phyloP scores from a whole-genome alignment of 2,113 vertebrate species.

The Pachypanchax playfairii region DNA sequence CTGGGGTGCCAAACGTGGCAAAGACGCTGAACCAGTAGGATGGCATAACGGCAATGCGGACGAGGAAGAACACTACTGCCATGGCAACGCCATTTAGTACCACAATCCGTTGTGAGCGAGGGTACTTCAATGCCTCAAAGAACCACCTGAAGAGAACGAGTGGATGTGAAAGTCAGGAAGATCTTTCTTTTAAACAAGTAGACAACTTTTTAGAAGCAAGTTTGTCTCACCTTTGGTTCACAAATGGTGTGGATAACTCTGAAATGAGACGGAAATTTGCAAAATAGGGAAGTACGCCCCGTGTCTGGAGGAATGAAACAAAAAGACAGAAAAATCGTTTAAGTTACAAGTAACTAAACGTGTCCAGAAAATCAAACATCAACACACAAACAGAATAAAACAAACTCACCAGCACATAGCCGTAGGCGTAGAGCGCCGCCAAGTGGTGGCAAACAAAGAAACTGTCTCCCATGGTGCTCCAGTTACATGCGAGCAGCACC shows the following conservation, averaged over 20 bases:
- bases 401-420: slow-evolving; percentile 82
- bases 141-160: slow-evolving; percentile 77
- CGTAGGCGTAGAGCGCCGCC: slow-evolving; percentile 85
- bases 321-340: not conserved
- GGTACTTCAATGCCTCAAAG: slow-evolving; percentile 76
- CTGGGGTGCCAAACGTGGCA: slow-evolving; percentile 78
- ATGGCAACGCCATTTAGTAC: slow-evolving; percentile 80
- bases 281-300: slow-evolving; percentile 81
- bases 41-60: slow-evolving; percentile 83
- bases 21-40: slow-evolving; percentile 83
- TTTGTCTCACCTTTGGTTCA: slow-evolving; percentile 80
- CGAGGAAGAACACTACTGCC: slow-evolving; percentile 81
- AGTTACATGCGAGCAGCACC: slow-evolving; percentile 81
- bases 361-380: no score
- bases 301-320: slow-evolving; percentile 66
- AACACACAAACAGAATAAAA: not conserved
- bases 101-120: slow-evolving; percentile 76
- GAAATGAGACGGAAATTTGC: slow-evolving; percentile 85
- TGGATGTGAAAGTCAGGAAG: slow-evolving; percentile 4
- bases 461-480: slow-evolving; percentile 83
- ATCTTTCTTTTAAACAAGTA: not conserved
- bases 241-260: slow-evolving; percentile 84
- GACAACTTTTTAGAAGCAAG: not conserved
- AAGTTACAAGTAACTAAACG: not conserved
- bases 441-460: slow-evolving; percentile 85